Percentiles rank a stretch among this genome's conserved stretches.
phyloP scores from a whole-genome alignment of 2,888 invertebrate species.

The Drosophila meridionalis region DNA sequence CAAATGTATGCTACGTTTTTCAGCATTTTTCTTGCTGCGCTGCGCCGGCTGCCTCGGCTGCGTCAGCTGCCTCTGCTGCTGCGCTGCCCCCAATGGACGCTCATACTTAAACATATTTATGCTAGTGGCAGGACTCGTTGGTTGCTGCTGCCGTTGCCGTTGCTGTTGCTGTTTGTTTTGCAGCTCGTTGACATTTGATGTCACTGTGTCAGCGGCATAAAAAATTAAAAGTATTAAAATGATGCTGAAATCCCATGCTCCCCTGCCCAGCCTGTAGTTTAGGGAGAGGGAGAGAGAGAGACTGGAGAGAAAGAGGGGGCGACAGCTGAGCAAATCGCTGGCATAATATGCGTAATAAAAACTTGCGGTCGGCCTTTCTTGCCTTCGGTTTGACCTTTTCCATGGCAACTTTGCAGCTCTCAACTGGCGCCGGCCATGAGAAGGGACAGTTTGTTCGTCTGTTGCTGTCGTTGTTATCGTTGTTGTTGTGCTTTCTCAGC shows the following conservation, averaged over 20 bases:
- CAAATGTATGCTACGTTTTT: conserved; percentile 76
- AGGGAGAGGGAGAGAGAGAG: not conserved
- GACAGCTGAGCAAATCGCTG: conserved; percentile 61
- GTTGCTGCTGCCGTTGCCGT: conserved; percentile 14
- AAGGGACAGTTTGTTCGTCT: conserved; percentile 62
- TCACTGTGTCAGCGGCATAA: conserved; percentile 79
- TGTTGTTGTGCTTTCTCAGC: conserved; percentile 54
- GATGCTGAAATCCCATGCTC: conserved; percentile 47
- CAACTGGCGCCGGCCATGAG: conserved; percentile 24
- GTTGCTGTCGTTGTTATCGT: conserved; percentile 52
- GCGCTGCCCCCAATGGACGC: conserved; percentile 68
- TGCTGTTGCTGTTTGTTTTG: conserved; percentile 69
- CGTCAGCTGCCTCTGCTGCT: conserved; percentile 14
- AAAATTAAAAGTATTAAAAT: conserved; percentile 81
- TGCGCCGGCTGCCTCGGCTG: conserved; percentile 4
- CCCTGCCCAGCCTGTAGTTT: conserved; percentile 18
- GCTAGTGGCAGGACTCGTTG: conserved; percentile 34
- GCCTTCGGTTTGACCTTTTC: conserved; percentile 67
- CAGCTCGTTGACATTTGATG: conserved; percentile 81
- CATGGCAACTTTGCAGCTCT: conserved; percentile 22
- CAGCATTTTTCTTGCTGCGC: conserved; percentile 60
- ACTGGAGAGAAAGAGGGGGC: not conserved
- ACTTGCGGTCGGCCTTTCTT: conserved; percentile 67
- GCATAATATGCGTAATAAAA: conserved; percentile 80
- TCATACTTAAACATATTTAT: conserved; percentile 67